phyloP scores from a whole-genome alignment of 2,888 invertebrate genomes.

The Ptycholaimellus sp. region DNA sequence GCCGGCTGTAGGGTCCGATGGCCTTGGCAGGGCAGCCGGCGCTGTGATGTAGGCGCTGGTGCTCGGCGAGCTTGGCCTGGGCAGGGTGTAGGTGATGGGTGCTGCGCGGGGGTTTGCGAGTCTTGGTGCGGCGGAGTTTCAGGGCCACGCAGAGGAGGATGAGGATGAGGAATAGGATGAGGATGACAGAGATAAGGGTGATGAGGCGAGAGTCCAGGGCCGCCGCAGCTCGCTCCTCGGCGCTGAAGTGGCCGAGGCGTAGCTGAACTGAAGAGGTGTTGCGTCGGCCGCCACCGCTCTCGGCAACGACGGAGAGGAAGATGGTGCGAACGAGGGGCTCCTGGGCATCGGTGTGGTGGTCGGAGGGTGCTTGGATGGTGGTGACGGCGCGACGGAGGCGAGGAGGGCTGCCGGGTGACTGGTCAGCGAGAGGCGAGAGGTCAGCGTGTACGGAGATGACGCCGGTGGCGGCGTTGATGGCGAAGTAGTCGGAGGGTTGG shows the following conservation, averaged over 20 bases:
- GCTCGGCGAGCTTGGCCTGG: too few relatives aligned
- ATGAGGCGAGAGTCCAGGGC: constrained; percentile 22
- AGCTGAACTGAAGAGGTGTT: neutral
- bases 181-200: constrained; percentile 43
- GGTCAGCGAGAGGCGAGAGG: too few relatives aligned
- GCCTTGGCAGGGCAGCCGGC: too few relatives aligned
- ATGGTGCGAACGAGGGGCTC: neutral
- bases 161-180: constrained; percentile 51
- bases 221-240: neutral
- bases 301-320: too few relatives aligned
- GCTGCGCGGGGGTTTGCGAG: too few relatives aligned
- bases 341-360: too few relatives aligned
- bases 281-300: neutral
- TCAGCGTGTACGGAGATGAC: constrained; percentile 43
- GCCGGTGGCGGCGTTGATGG: constrained; percentile 56
- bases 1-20: too few relatives aligned
- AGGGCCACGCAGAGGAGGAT: constrained; percentile 30
- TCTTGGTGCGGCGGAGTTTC: constrained; percentile 37
- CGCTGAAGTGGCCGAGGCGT: neutral
- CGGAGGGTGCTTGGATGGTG: too few relatives aligned
- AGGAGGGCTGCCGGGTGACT: too few relatives aligned
- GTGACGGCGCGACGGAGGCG: too few relatives aligned
- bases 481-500: constrained; percentile 59
- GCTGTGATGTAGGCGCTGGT: too few relatives aligned
- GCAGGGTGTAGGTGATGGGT: too few relatives aligned